phyloP scores from a whole-genome alignment of 53 echinoderm and acorn worm genomes.

The Arbacia lixula region DNA sequence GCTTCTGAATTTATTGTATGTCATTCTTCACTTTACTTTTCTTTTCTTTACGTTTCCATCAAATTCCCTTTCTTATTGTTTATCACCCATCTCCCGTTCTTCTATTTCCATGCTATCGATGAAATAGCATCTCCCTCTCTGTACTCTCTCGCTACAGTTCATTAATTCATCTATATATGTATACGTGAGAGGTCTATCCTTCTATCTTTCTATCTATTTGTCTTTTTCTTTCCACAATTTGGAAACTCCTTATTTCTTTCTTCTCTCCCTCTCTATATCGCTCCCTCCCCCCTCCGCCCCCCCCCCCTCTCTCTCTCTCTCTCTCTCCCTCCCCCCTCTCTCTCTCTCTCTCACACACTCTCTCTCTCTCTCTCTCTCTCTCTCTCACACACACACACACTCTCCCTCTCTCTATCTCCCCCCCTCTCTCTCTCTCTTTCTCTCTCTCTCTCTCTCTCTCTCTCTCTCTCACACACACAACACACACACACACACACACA shows the following conservation, averaged over 20 bases:
- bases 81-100: not conserved
- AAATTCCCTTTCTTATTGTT: no score
- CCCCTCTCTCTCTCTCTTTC: not conserved
- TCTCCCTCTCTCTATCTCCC: not conserved
- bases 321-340: not conserved
- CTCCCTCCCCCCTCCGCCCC: not conserved
- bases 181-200: no score
- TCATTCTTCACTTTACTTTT: no score
- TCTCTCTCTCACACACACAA: no score
- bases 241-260: no score
- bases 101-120: not conserved
- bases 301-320: not conserved
- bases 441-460: constrained; percentile 18
- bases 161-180: no score
- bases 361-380: not conserved
- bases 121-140: no score
- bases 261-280: not conserved
- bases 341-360: not conserved
- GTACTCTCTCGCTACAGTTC: no score
- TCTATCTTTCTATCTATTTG: not conserved
- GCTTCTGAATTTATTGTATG: no score
- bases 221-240: constrained; percentile 6
- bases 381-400: not conserved
- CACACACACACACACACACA: not conserved
- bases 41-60: no score